Evolutionary conservation across 2,797 vertebrate species (phyloP).

Genomic region (Chromobotia macracanthus): DNA sequence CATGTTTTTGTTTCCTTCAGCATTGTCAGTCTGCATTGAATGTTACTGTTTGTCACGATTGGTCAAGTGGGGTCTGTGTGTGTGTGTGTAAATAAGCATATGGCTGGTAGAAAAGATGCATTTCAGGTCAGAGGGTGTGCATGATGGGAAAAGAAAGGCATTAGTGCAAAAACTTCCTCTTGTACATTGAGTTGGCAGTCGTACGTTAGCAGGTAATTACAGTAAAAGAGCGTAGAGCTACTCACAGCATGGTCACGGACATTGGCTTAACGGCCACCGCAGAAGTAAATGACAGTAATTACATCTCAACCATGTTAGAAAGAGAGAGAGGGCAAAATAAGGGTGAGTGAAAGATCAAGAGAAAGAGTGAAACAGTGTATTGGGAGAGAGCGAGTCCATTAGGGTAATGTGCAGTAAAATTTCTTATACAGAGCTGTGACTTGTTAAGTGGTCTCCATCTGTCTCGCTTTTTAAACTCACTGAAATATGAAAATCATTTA

Average conservation of each 20-base stretch:
- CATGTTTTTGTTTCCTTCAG: conserved; percentile 63
- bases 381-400: conserved; percentile 74
- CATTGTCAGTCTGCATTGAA: conserved; percentile 67
- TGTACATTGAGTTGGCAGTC: conserved; percentile 34
- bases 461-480: conserved; percentile 73
- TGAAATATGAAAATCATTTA: conserved; percentile 76
- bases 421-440: conserved; percentile 75
- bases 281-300: conserved; percentile 82
- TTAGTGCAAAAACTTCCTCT: conserved; percentile 46
- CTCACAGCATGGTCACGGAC: conserved; percentile 56
- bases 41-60: conserved; percentile 47
- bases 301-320: conserved; percentile 74
- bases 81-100: conserved; percentile 38
- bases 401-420: conserved; percentile 81
- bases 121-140: conserved; percentile 43
- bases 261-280: conserved; percentile 67
- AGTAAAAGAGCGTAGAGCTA: conserved; percentile 64
- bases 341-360: conserved; percentile 45
- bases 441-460: conserved; percentile 83
- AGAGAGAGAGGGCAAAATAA: conserved; percentile 32
- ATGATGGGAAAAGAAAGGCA: conserved; percentile 33
- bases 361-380: conserved; percentile 1
- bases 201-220: conserved; percentile 57
- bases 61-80: conserved; percentile 29
- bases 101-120: conserved; percentile 31